phyloP scores from a whole-genome alignment of 1,140 invertebrate genomes.

The Ostrea edulis region DNA sequence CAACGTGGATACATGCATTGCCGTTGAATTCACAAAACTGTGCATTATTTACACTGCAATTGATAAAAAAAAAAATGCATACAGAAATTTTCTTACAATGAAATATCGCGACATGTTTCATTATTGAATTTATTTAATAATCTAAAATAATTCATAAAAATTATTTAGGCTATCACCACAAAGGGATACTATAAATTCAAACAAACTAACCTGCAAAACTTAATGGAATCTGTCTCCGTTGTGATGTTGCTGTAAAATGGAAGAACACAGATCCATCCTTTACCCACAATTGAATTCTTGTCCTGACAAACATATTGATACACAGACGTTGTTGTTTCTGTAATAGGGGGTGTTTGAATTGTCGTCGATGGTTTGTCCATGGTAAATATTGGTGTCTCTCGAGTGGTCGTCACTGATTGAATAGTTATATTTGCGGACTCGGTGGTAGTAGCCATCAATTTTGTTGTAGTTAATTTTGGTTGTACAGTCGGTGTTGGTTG shows the following conservation, averaged over 20 bases:
- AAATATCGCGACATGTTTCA: not conserved
- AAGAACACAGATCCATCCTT: constrained; percentile 9
- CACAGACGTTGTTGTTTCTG: not conserved
- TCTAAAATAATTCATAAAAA: not conserved
- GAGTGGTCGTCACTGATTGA: too few relatives aligned
- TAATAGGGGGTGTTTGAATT: not conserved
- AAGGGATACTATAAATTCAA: not conserved
- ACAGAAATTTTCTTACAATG: not conserved
- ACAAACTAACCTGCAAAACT: constrained; percentile 2
- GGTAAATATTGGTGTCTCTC: too few relatives aligned
- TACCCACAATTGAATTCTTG: not conserved
- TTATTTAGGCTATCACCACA: not conserved
- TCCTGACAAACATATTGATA: not conserved
- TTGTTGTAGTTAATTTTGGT: too few relatives aligned
- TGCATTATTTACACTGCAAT: too few relatives aligned
- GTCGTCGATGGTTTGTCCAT: too few relatives aligned
- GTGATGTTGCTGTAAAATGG: not conserved
- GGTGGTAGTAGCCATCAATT: too few relatives aligned
- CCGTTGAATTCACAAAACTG: too few relatives aligned
- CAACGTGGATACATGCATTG: too few relatives aligned
- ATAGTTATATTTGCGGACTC: too few relatives aligned
- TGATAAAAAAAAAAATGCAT: too few relatives aligned
- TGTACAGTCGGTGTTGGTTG: too few relatives aligned
- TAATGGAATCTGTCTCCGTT: not conserved
- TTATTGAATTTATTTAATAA: not conserved